Base-by-base conservation (phyloP, 2,113 vertebrate genomes). In the Psophia crepitans region DNA sequence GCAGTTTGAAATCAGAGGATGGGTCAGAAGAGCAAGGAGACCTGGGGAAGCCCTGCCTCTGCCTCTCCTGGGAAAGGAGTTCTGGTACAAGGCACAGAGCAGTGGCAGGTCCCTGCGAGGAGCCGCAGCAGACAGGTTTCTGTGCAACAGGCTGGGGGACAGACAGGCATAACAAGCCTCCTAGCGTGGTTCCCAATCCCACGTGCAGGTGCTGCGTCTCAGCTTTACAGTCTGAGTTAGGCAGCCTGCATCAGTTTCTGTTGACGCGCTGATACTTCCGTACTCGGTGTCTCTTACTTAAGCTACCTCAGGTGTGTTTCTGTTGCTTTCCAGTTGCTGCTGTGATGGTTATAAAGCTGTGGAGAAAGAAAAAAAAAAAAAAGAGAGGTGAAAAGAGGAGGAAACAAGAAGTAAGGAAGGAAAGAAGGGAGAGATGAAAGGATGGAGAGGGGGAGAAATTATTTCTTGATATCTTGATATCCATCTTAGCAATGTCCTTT, bases 11-110 rank as follows among this genome's bases (percentile, higher is more conserved):
- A 53, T 57, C 48, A 33, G 82, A 74, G 32, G 35, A 18, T 30
- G 58, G 37, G 19, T 61, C 32, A 63, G 71, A 70, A 66, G 20
- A 75, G 12, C 6, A 28, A 12, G 37, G 43, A 68, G 39, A 82
- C 37, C 15, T 35, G 22, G 28, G 14, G 8, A 22, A 70, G 18
- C 12, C 11, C 37, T 61, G 49, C 15, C 23, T 65, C 54, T 54
- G 32, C 46, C 46, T 53, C 56, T 53, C 27, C 14, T 13, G 18
- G 39, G 60, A 43, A 43, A 56, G 35, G 23, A 89, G 63, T 49
- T 53, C 15, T 66, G 37, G 24, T 19, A 19, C 5, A 35, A 33
- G 14, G 11, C 37, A 24, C 0, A 0, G 60, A 81, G 30, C 1
- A 3, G 35, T 15, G 32, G 17, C 61, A 65, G 73, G 27, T 21